Evolutionary conservation across 2,797 vertebrate genomes (phyloP).

Genomic region (Catharus ustulatus): DNA sequence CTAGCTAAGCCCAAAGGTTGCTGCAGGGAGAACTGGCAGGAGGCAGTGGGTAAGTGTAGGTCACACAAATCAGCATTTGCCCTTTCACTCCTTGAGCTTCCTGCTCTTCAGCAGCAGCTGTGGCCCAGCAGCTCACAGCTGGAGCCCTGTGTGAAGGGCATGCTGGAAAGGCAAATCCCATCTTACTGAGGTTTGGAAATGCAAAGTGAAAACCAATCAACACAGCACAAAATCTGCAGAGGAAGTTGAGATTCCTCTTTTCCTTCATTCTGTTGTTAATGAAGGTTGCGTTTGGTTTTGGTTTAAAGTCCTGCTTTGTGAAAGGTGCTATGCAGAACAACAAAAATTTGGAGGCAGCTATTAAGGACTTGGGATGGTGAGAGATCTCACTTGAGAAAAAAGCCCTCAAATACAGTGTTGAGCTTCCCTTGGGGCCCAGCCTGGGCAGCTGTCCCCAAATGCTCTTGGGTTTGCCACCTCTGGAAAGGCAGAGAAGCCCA

Average conservation of each 20-base stretch:
- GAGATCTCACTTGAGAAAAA: background rate
- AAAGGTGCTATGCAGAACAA: background rate
- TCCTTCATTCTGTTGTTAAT: background rate
- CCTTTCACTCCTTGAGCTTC: background rate
- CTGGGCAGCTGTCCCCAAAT: background rate
- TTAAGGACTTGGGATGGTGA: background rate
- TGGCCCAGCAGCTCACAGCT: conserved; percentile 7
- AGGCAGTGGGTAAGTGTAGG: background rate
- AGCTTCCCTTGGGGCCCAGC: background rate
- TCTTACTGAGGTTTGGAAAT: background rate
- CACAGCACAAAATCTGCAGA: background rate
- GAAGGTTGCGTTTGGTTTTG: background rate
- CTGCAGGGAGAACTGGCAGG: background rate
- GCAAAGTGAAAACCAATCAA: background rate
- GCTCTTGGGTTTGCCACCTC: background rate
- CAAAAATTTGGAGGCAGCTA: background rate
- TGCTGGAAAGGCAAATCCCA: background rate
- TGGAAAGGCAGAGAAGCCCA: background rate
- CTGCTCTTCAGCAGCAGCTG: background rate
- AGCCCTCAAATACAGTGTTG: background rate
- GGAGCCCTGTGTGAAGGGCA: background rate
- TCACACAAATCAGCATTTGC: background rate
- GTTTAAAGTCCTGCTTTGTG: background rate
- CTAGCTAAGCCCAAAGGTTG: background rate
- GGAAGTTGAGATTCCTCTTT: background rate